A percentile compares a stretch with the other conserved stretches of the same genome.
Conservation (phyloP, 2,113 vertebrate genomes). For the Rhinogobius similis region DNA sequence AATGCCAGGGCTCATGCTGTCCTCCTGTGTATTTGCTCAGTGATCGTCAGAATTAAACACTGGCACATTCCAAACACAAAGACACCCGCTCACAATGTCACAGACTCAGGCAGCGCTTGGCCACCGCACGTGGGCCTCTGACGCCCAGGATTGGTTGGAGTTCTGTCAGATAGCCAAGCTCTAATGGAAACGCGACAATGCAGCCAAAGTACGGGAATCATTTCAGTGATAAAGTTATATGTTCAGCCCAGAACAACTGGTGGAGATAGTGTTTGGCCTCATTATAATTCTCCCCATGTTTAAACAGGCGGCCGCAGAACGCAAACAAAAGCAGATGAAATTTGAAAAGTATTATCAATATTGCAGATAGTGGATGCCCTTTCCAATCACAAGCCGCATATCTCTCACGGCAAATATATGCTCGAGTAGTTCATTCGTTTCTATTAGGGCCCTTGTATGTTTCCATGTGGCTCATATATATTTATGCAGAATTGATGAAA, state of each 20-base stretch:
- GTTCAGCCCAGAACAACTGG: conserved; percentile 98
- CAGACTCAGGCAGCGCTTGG: conserved; percentile 67
- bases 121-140: conserved; percentile 87
- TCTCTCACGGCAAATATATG: conserved; percentile 99
- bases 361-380: conserved; percentile 99
- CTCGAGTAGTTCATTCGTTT: conserved; percentile 99
- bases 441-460: conserved; percentile 98
- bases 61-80: conserved; percentile 46
- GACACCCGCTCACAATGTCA: conserved; percentile 45
- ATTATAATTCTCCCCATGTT: conserved; percentile 99
- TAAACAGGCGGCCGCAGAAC: conserved; percentile 99
- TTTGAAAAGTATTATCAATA: conserved; percentile 99
- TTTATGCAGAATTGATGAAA: conserved; percentile 84
- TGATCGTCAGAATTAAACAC: conserved; percentile 59
- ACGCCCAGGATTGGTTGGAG: conserved; percentile 85
- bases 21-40: conserved; percentile 60
- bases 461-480: conserved; percentile 81
- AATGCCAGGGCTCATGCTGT: conserved; percentile 44
- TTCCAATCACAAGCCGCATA: conserved; percentile 99
- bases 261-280: conserved; percentile 98
- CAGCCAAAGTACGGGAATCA: conserved; percentile 99
- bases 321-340: conserved; percentile 99
- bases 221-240: conserved; percentile 99
- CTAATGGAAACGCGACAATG: conserved; percentile 99
- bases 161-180: conserved; percentile 97